Evolutionary conservation across 2,797 vertebrate species (phyloP), one percentile per base, ranked within the genome.

Genomic region (Coluber constrictor): DNA sequence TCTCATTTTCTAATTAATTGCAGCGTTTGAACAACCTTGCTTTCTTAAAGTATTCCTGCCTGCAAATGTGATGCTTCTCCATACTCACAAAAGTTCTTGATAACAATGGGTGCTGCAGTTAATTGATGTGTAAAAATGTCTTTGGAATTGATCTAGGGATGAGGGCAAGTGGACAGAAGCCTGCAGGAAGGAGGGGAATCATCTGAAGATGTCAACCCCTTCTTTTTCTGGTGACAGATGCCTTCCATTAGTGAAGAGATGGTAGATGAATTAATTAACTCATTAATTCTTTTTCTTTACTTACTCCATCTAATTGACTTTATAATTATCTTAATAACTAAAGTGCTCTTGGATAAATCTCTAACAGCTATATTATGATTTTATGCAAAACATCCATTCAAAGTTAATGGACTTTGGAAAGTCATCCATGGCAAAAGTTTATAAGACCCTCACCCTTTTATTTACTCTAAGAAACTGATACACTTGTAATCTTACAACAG

Each of bases 371-470:
- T 88, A 37, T 59, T 70, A 70, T 25, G n/a, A 87, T 93, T 61
- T 87, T 74, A 90, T 90, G 61, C 54, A 93, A 93, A 79, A 54
- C 27, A 87, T 87, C 86, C 57, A 29, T 70, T 20, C 13, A 18
- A 70, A 88, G 86, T 90, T 63, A 86, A 92, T 92, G 74, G 88
- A 92, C 43, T 90, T 88, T 90, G 51, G 37, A 57, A 90, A 70
- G 59, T 37, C 15, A 8, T 51, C 88, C 15, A 3, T 2, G 51
- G 43, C 47, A 56, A 86, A 90, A 86, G 87, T 90, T 32, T 74
- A 90, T 59, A 61, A 51, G 57, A 43, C 47, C 13, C 59, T 20
- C 1, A 13, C 5, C 5, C 25, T 79, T 87, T 87, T 66, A 54
- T 88, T 87, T 88, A 23, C 29, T 59, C 55, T 60, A 87, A 70